A percentile compares a stretch with the other conserved stretches of the same genome.
Evolutionary conservation across 2,888 invertebrate genomes (phyloP).

Genomic region (Caenorhabditis sp.): DNA sequence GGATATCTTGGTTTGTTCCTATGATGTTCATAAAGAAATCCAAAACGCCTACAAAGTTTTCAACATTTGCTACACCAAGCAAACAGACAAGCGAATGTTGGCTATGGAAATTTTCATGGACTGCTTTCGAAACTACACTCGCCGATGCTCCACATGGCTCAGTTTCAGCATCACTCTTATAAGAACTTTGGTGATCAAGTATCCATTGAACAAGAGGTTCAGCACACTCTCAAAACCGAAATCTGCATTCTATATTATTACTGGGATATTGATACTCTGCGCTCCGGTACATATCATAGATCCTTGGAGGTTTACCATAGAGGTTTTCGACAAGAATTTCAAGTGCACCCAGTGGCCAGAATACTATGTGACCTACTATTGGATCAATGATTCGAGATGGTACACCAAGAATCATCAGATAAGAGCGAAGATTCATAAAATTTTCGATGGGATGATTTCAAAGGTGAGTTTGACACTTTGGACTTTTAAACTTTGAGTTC

Average conservation of each 20-base stretch:
- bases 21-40: not conserved
- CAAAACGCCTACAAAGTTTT: not conserved
- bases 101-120: not conserved
- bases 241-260: not conserved
- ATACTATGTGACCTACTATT: not conserved
- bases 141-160: slow-evolving; percentile 12
- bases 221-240: not conserved
- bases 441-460: not conserved
- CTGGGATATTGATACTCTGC: not conserved
- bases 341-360: not conserved
- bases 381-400: not conserved
- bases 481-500: too few species aligned
- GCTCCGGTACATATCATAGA: not conserved
- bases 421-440: not conserved
- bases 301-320: not conserved
- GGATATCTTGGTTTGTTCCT: not conserved
- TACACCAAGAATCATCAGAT: not conserved
- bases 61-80: too few species aligned
- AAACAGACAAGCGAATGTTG: not conserved
- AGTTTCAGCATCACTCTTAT: slow-evolving; percentile 1
- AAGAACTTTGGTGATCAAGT: not conserved
- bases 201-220: not conserved
- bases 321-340: not conserved
- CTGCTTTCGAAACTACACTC: not conserved
- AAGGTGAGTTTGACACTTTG: not conserved